Base-by-base conservation (phyloP, 2,113 vertebrate genomes). In the Chascanopsetta lugubris region DNA sequence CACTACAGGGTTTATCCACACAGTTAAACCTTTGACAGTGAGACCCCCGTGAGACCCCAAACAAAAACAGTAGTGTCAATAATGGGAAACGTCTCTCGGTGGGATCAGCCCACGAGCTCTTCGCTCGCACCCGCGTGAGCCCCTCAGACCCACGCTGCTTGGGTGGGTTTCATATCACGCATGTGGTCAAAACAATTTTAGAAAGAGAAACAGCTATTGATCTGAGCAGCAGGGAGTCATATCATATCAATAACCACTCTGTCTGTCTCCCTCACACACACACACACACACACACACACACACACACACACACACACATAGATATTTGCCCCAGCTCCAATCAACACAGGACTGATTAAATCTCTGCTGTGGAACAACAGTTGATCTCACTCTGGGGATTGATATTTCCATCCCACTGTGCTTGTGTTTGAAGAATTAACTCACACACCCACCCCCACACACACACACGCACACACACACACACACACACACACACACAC, bases 181-280 rank as follows among this genome's bases (percentile, higher is more conserved):
- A 64, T 63, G 59, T 45, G 43, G 80, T 85, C 84, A 82, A 85
- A 85, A 84, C 80, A 82, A 72, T 70, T 66, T 85, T 46, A 82
- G 73, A 78, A 86, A 84, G 74, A 87, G 79, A 84, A 83, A 83
- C 69, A 55, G 78, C 46, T 85, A 88, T 90, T 80, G 85, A 90
- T 87, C 64, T 58, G 20, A 56, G 56, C 70, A 54, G 70, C 80
- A 65, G 69, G 77, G 58, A 38, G 50, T 56, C 75, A 71, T 73
- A 77, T 80, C 72, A 80, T 86, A 84, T 87, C 82, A 79, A 75
- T 87, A 81, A 80, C 26, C 38, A 72, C 67, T 63, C 51, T 64
- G 57, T 79, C n/a, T n/a, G n/a, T n/a, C n/a, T n/a, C n/a, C n/a
- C n/a, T n/a, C n/a, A n/a, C n/a, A n/a, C 66, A 34, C 54, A 58